Base-by-base conservation (phyloP, 2,888 invertebrate species). In the Chalcosyrphus nemorum region DNA sequence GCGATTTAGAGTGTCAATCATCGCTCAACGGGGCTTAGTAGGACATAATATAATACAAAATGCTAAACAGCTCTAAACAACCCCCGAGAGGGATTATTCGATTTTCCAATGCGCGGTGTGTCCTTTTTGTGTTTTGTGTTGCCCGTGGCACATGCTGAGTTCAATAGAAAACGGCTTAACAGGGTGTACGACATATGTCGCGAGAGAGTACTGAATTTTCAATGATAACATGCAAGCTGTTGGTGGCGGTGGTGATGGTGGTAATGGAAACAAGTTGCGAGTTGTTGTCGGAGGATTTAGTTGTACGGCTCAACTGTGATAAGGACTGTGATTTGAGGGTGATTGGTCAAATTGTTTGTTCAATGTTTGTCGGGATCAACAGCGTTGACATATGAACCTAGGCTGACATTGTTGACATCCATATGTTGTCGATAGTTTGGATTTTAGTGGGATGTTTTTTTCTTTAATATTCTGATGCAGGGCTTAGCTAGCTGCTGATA, bases 1-100 rank as follows among this genome's bases (percentile, higher is more conserved):
- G 66, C 82, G 77, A 77, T 72, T 43, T 68, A 61, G 68, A 82
- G 78, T 82, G 78, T 61, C 78, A 82, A 82, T 82, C 77, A 82
- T 78, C 78, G 78, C 56, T 78, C 82, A 68, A 72, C 66, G 47
- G 65, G 56, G 61, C 72, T 82, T 82, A 82, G 63, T 41, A 71
- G 38, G 15, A 61, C 21, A 66, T 11, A 47, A 35, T 24, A 57
- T n/a, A n/a, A n/a, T 52, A 29, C 35, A 54, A 41, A 78, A 29
- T 38, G 65, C 35, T 65, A 54, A 80, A 52, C 66, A 54, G 11
- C 41, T 50, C 24, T 47, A 72, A 57, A 66, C 54, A 66, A 43
- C 52, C 84, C 78, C 50, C 21, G 78, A 61, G 82, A 78, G 68
- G n/a, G n/a, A n/a, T n/a, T n/a, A 68, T 77, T 66, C 29, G 71